Evolutionary conservation across 2,113 vertebrate genomes (phyloP).

Genomic region (Hyla sarda): DNA sequence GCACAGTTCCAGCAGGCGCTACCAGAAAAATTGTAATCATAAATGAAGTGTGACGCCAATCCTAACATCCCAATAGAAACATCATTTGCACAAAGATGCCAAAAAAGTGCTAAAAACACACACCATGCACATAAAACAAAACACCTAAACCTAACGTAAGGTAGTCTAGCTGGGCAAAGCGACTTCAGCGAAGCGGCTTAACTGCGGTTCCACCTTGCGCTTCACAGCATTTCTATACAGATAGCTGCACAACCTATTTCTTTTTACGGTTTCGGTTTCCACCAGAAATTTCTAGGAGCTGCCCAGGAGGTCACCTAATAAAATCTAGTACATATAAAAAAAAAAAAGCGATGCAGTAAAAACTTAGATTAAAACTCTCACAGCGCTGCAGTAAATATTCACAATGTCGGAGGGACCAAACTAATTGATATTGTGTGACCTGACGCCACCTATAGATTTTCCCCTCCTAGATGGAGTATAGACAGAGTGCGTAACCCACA

Average conservation of each 20-base stretch:
- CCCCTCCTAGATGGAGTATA: not conserved
- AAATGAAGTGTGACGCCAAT: not conserved
- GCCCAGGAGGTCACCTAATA: slow-evolving; percentile 18
- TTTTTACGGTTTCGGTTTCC: slow-evolving; percentile 8
- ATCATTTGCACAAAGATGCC: not conserved
- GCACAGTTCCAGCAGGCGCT: not conserved
- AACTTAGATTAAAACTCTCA: slow-evolving; percentile 8
- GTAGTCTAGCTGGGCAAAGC: not conserved
- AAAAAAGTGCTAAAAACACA: not conserved
- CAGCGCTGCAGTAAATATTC: slow-evolving; percentile 1
- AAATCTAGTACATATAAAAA: not conserved
- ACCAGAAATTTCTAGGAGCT: not conserved
- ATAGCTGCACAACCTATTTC: slow-evolving; percentile 14
- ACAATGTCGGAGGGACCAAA: not conserved
- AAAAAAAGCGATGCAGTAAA: slow-evolving; percentile 20
- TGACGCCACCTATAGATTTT: not conserved
- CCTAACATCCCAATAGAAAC: not conserved
- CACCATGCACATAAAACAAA: not conserved
- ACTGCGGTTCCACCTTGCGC: not conserved
- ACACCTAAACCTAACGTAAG: not conserved
- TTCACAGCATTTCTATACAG: slow-evolving; percentile 3
- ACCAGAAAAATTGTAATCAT: not conserved
- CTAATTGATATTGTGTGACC: not conserved
- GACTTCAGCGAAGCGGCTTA: not conserved
- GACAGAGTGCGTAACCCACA: not conserved